These are phyloP conservation scores for Cryptocephalus primarius DNA, from an alignment of 2,888 invertebrate genomes.

Conservation along the genomic window DNA sequence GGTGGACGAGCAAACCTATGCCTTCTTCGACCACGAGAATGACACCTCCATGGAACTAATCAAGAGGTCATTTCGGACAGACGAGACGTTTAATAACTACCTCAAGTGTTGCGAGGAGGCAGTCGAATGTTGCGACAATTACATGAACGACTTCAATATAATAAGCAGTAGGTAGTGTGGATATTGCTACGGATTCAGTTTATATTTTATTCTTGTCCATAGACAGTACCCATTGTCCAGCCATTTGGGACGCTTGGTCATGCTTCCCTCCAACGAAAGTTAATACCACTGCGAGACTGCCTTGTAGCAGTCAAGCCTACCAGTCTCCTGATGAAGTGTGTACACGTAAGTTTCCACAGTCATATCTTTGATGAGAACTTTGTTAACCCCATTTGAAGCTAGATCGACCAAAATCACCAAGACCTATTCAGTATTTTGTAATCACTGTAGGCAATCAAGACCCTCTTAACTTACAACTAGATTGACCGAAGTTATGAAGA, in stretches of 20 bases:
- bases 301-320: slow-evolving; percentile 51
- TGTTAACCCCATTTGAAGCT: too few relatives aligned
- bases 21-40: neutral
- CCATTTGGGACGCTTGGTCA: slow-evolving; percentile 54
- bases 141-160: neutral
- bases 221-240: slow-evolving; percentile 36
- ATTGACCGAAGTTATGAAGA: too few relatives aligned
- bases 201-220: neutral
- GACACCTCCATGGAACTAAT: neutral
- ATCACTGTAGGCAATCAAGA: too few relatives aligned
- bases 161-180: neutral
- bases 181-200: neutral
- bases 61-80: neutral
- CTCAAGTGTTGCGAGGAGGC: neutral
- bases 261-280: slow-evolving; percentile 44
- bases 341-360: slow-evolving; percentile 31
- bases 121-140: neutral
- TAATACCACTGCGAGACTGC: slow-evolving; percentile 34
- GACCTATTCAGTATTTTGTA: too few relatives aligned
- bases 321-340: slow-evolving; percentile 46
- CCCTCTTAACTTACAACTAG: too few relatives aligned
- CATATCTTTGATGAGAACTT: neutral
- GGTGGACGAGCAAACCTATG: neutral
- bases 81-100: neutral
- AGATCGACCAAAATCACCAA: too few relatives aligned